Percentiles rank a stretch among this genome's conserved stretches.
Conservation (phyloP, 2,113 vertebrate species). For the Alligator mississippiensis region DNA sequence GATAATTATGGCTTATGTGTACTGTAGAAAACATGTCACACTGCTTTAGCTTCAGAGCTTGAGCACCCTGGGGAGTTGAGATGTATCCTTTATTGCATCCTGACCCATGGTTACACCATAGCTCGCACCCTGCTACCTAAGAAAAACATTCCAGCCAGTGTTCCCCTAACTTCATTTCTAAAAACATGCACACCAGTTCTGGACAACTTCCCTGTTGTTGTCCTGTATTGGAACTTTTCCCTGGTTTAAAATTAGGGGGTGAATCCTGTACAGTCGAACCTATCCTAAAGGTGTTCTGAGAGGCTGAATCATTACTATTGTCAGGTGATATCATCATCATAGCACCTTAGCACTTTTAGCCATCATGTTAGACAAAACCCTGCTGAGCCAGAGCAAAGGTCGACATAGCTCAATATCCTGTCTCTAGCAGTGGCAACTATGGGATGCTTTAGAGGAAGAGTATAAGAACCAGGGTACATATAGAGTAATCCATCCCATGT, state of each 20-base stretch:
- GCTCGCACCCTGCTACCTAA: not conserved
- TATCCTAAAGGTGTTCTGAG: not conserved
- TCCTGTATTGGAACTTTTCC: not conserved
- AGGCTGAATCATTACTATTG: not conserved
- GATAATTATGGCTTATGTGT: not conserved
- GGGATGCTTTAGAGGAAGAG: too few relatives aligned
- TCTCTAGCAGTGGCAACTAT: too few relatives aligned
- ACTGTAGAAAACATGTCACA: not conserved
- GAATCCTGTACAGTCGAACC: not conserved
- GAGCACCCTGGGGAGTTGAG: not conserved
- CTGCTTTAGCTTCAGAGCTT: not conserved
- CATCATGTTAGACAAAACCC: too few relatives aligned
- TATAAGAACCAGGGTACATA: too few relatives aligned
- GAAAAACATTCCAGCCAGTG: not conserved
- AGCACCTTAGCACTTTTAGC: too few relatives aligned
- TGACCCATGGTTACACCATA: not conserved
- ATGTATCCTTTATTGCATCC: not conserved
- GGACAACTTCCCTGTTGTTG: not conserved
- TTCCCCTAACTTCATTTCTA: not conserved
- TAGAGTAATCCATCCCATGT: too few relatives aligned
- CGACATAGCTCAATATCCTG: too few relatives aligned
- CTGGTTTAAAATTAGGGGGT: not conserved
- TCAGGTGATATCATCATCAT: not conserved
- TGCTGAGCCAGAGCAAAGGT: too few relatives aligned
- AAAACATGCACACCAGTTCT: not conserved